A percentile compares a stretch with the other conserved stretches of the same genome.
Conservation (phyloP, 1,140 invertebrate species). For the Drosophila ananassae region DNA sequence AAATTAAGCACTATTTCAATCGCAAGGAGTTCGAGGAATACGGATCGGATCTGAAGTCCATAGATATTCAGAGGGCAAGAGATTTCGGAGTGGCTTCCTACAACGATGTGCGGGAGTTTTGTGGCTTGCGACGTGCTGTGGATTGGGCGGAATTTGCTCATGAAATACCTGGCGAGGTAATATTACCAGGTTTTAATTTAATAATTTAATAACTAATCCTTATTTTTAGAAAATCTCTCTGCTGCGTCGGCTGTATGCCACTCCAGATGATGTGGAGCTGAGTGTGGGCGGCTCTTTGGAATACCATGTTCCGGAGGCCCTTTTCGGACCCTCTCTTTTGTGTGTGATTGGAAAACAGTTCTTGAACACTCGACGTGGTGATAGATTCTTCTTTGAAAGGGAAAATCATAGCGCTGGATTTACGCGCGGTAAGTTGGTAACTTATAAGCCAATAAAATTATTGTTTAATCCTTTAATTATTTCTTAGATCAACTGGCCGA, state of each 20-base stretch:
- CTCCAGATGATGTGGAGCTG: conserved; percentile 93
- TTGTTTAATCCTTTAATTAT: neutral
- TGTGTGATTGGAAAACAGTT: conserved; percentile 96
- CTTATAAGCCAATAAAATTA: neutral
- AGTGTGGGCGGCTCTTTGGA: conserved; percentile 94
- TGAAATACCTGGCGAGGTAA: conserved; percentile 88
- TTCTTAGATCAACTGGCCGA: conserved; percentile 91
- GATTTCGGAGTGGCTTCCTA: conserved; percentile 95
- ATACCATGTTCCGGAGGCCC: conserved; percentile 88
- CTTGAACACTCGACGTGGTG: conserved; percentile 90
- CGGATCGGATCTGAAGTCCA: conserved; percentile 89
- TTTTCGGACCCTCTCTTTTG: conserved; percentile 95
- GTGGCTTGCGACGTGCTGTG: conserved; percentile 89
- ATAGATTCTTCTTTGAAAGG: conserved; percentile 93
- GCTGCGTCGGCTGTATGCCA: conserved; percentile 62
- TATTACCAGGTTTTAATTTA: no score
- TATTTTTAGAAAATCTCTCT: conserved; percentile 59
- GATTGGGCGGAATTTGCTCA: conserved; percentile 89
- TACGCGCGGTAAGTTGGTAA: conserved; percentile 87
- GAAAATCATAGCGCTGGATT: conserved; percentile 88
- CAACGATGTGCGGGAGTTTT: conserved; percentile 91
- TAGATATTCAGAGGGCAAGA: conserved; percentile 94
- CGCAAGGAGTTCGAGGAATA: conserved; percentile 84
- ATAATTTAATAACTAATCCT: no score
- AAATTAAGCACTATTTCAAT: conserved; percentile 92